Evolutionary conservation across 64 coral and sea anemone genomes (phyloP).

Genomic region (Catalaphyllia jardinei): DNA sequence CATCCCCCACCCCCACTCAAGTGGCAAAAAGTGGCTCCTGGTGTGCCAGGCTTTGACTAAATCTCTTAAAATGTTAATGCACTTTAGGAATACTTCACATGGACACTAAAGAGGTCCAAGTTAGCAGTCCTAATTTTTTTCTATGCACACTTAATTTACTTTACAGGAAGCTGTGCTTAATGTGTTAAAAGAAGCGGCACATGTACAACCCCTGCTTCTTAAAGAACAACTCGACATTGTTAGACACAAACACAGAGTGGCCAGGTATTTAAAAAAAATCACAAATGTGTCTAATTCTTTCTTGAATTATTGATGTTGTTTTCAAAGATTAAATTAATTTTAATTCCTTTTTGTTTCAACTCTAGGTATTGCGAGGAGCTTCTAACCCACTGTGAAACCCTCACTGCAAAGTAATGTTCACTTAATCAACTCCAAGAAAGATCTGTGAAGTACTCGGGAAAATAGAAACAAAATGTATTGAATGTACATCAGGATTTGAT

Average conservation of each 20-base stretch:
- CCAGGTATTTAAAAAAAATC: constrained; percentile 72
- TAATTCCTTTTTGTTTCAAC: background rate
- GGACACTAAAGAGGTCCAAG: no score
- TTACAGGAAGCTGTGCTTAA: constrained; percentile 69
- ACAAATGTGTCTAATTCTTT: no score
- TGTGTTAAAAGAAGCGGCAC: constrained; percentile 62
- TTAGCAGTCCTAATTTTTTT: background rate
- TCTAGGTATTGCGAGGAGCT: constrained; percentile 58
- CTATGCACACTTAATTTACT: background rate
- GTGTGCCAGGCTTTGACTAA: no score
- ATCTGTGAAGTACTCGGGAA: background rate
- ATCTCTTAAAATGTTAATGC: no score
- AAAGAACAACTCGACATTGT: constrained; percentile 80
- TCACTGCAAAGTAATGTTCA: background rate
- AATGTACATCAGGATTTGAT: background rate
- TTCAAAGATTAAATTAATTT: background rate
- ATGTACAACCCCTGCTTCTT: constrained; percentile 57
- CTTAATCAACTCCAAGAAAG: background rate
- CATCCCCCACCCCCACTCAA: no score
- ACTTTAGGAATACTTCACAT: no score
- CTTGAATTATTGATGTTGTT: no score
- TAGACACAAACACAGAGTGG: constrained; percentile 88
- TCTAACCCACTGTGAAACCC: background rate
- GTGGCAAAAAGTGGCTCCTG: no score
- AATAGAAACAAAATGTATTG: background rate